Evolutionary conservation across 2,797 vertebrate genomes (phyloP).

Genomic region (Lutra lutra): DNA sequence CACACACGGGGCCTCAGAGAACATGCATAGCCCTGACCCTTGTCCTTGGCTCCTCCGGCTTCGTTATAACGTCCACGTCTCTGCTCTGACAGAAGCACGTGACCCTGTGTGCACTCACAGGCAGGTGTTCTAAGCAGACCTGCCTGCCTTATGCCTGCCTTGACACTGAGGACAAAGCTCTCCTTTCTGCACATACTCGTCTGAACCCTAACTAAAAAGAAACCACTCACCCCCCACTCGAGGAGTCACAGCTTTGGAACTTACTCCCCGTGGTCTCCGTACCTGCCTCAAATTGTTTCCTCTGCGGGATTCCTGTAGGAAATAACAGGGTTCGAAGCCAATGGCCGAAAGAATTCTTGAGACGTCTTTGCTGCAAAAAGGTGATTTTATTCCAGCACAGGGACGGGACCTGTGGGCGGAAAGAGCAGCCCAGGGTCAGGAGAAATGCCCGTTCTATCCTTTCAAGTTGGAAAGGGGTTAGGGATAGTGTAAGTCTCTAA

Average conservation of each 20-base stretch:
- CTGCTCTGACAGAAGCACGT: neutral
- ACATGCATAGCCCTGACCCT: fast-evolving
- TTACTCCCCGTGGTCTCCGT: neutral
- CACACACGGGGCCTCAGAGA: neutral
- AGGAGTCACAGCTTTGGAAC: neutral
- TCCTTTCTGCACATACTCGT: too few species aligned
- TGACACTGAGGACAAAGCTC: neutral
- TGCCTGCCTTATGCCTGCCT: neutral
- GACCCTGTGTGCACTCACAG: neutral
- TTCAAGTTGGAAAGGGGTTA: neutral
- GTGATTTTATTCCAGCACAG: neutral
- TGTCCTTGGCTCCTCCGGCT: neutral
- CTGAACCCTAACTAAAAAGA: neutral
- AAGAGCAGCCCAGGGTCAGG: neutral
- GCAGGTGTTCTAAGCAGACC: neutral
- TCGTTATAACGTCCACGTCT: fast-evolving
- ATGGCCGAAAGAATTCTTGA: neutral
- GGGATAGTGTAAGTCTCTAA: neutral
- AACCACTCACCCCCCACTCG: neutral
- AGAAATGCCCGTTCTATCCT: neutral
- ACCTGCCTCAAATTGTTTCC: fast-evolving
- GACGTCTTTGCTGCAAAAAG: neutral
- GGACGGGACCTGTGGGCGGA: neutral
- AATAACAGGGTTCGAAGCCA: neutral
- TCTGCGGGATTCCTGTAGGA: neutral